Base-by-base conservation (phyloP, 2,888 invertebrate species). In the Acrocyrtus sp. region DNA sequence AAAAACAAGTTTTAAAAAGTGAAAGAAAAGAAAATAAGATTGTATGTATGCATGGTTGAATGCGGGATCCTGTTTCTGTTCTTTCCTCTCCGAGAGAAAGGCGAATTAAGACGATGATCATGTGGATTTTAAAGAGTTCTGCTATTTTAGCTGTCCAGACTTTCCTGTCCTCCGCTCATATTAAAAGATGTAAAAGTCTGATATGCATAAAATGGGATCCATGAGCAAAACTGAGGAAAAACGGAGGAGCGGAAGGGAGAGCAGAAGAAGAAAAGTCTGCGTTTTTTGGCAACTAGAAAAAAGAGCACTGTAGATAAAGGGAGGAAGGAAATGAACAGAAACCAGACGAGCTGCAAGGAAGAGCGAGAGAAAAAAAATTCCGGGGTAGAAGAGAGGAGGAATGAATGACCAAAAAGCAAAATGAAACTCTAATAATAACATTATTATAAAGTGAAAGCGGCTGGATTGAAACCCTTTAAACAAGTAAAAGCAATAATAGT, bases 211-310 rank as follows among this genome's bases (percentile, higher is more conserved):
- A 12, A 8, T 5, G 34, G 12, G 34, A 34, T 12, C 5, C 34
- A 34, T 34, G 34, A 34, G 6, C 34, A 34, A 34, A 34, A 34
- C 5, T 34, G 34, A 34, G 34, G 12, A 34, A 34, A 34, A 34
- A 34, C 6, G 34, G 34, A 34, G 34, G 34, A 34, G 34, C 34
- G 5, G 34, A 34, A 12, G 12, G 5, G 34, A 34, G 34, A 34
- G 34, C 12, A 34, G 47, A 17, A 41, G 45, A n/a, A 62, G 43
- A 41, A 27, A 34, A 27, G n/a, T 34, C 61, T 61, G 50, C n/a
- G 50, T 27, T 63, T 63, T 50, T 63, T 63, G 63, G 63, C 68
- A 69, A 54, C 48, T 26, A 54, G 60, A 62, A 63, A 68, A 60
- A 67, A 47, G 66, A 60, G 39, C 66, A 56, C 27, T 27, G 56